Evolutionary conservation across 2,888 invertebrate species (phyloP), one percentile per base, ranked within the genome.

Genomic region (Coleophora deauratella): DNA sequence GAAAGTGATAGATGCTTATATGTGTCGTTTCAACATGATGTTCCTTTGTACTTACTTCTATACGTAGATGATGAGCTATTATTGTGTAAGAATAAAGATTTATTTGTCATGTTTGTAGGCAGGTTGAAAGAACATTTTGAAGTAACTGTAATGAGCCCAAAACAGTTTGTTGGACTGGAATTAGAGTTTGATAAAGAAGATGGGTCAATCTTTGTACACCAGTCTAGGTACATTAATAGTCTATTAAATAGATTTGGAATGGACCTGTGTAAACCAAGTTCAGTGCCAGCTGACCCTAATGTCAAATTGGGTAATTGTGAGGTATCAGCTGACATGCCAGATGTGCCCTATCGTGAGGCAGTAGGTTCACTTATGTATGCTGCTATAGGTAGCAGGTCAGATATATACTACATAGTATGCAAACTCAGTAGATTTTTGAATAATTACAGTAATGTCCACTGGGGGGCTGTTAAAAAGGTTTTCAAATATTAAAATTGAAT

Each of bases 351-450:
- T 36, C 37, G 42, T 36, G 43, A 51, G 12, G 45, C 47, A n/a
- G 45, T 55, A 8, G 53, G 51, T 3, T 47, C 44, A 2, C 27
- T 54, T 8, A 44, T 53, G 14, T 40, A 49, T 21, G 8, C 35
- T 9, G 48, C 53, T 0, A 41, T 30, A 3, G 49, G 47, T 12
- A 48, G 41, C 27, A 36, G 52, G 36, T 52, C 51, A 13, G 53
- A 53, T 21, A 48, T 55, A 1, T 35, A 35, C 35, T 52, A 35
- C 43, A 50, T 41, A 34, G 50, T 51, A 0, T 51, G 46, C 15
- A 13, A 40, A 37, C 48, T 52, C 10, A 51, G 51, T 45, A 31
- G 47, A 37, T 55, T 21, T 40, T 10, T 49, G 0, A 40, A 48
- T 35, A 38, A 27, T 43, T 42, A 40, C 37, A 11, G 44, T 39